Conservation (phyloP, 1,140 invertebrate species). For the Pseudomyrmex cubaensis region DNA sequence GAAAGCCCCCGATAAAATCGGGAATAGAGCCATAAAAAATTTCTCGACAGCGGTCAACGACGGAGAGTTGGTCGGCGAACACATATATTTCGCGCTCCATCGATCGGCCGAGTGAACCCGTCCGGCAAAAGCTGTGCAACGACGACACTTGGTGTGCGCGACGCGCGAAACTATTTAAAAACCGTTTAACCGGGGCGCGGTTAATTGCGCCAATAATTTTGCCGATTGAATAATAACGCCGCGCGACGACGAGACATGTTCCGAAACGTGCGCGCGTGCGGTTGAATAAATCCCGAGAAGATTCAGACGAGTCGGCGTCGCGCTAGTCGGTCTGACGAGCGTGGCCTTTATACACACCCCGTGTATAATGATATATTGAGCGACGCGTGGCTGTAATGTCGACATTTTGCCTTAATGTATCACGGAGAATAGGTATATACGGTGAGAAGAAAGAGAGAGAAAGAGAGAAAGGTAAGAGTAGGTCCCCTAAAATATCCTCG, state of each 20-base stretch:
- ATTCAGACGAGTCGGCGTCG: not conserved
- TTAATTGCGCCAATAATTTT: conserved; percentile 66
- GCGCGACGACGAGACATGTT: not conserved
- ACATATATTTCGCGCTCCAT: conserved; percentile 50
- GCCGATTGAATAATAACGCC: conserved; percentile 62
- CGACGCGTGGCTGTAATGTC: conserved; percentile 56
- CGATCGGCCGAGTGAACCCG: conserved; percentile 35
- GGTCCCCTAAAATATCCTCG: conserved; percentile 38
- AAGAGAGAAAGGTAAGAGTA: too few relatives aligned
- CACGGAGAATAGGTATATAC: not conserved
- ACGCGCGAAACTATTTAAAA: conserved; percentile 58
- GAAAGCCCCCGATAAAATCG: conserved; percentile 42
- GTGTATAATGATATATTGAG: conserved; percentile 50
- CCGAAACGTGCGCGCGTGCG: too few relatives aligned
- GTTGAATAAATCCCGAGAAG: conserved; percentile 47
- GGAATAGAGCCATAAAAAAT: conserved; percentile 59
- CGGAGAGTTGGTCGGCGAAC: conserved; percentile 12
- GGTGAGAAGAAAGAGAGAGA: not conserved
- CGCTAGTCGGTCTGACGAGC: not conserved
- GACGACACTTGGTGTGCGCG: conserved; percentile 34
- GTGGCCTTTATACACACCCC: conserved; percentile 1
- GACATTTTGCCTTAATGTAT: conserved; percentile 55
- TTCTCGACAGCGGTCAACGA: conserved; percentile 44
- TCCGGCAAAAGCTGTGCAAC: conserved; percentile 41
- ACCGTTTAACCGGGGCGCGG: conserved; percentile 49